These are phyloP conservation scores for Halictus quadricinctus DNA, from an alignment of 2,888 invertebrate genomes.

Conservation along the genomic window DNA sequence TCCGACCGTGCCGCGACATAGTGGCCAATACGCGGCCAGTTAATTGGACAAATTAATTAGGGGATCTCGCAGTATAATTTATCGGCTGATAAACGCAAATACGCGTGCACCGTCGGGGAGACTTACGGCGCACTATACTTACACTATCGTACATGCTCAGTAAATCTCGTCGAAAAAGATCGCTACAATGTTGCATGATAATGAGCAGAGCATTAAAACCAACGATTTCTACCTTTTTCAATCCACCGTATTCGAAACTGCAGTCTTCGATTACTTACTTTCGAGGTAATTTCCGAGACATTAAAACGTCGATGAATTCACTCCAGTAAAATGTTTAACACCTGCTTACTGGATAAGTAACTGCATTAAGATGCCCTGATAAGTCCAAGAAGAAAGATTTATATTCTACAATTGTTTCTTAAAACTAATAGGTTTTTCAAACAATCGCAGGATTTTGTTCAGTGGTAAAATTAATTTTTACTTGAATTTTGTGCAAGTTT, in stretches of 20 bases:
- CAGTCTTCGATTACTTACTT: background rate
- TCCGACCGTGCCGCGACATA: slow-evolving; percentile 12
- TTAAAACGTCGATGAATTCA: background rate
- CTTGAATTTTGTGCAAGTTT: background rate
- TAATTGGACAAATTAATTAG: slow-evolving; percentile 60
- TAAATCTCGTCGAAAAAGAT: background rate
- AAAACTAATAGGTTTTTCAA: background rate
- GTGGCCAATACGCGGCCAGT: slow-evolving; percentile 24
- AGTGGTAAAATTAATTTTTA: background rate
- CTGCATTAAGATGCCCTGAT: background rate
- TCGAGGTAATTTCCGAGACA: background rate
- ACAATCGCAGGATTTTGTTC: too few relatives aligned
- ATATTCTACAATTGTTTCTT: background rate
- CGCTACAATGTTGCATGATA: background rate
- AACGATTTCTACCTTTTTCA: background rate
- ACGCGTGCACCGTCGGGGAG: slow-evolving; percentile 15
- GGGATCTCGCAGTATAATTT: slow-evolving; percentile 33
- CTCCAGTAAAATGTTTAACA: background rate
- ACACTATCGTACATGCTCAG: background rate
- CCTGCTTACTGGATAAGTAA: background rate
- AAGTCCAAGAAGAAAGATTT: background rate
- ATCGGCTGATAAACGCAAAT: slow-evolving; percentile 35
- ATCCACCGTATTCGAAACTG: background rate
- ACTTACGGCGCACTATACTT: slow-evolving; percentile 3
- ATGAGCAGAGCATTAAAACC: background rate